Conservation (phyloP, 1,140 invertebrate species). For the Drosophila repletoides region DNA sequence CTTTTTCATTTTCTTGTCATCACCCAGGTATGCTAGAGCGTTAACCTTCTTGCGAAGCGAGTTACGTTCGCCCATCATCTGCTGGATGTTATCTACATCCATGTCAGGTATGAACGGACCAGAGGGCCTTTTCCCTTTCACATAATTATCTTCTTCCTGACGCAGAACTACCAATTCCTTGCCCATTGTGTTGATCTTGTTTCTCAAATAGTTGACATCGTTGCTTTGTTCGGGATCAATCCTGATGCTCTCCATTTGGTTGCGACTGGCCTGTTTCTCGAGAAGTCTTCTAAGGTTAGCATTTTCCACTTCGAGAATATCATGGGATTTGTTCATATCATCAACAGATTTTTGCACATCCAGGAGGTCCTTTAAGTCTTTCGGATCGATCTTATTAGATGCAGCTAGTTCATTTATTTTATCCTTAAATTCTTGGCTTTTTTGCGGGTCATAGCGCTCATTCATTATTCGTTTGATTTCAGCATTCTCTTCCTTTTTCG, state of each 20-base stretch:
- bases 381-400: conserved; percentile 50
- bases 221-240: conserved; percentile 61
- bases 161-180: conserved; percentile 62
- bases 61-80: conserved; percentile 63
- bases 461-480: conserved; percentile 69
- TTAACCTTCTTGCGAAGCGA: conserved; percentile 52
- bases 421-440: conserved; percentile 37
- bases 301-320: conserved; percentile 68
- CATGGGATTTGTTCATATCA: conserved; percentile 65
- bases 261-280: conserved; percentile 60
- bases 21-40: conserved; percentile 32
- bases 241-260: conserved; percentile 39
- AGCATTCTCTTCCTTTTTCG: conserved; percentile 36
- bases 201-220: conserved; percentile 63
- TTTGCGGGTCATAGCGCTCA: conserved; percentile 57
- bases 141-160: conserved; percentile 52
- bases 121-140: background rate
- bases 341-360: conserved; percentile 53
- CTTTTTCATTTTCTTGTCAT: conserved; percentile 26
- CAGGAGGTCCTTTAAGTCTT: conserved; percentile 55
- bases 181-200: conserved; percentile 58
- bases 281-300: conserved; percentile 59
- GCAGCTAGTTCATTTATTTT: conserved; percentile 60
- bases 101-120: conserved; percentile 11
- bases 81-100: conserved; percentile 51